Evolutionary conservation across 2,113 vertebrate species (phyloP).

Genomic region (Podarcis muralis): DNA sequence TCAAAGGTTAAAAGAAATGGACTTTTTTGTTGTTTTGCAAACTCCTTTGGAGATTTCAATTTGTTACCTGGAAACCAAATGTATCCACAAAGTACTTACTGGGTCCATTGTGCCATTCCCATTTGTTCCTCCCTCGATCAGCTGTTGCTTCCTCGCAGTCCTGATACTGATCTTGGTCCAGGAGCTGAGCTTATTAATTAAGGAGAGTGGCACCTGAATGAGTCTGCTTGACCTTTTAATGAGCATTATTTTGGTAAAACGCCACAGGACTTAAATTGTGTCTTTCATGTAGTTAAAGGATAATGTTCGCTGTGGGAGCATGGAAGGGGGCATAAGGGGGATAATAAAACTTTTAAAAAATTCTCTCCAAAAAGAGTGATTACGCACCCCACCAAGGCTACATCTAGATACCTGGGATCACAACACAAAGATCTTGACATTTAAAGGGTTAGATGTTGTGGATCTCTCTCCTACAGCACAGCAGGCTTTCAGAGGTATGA

Average conservation of each 20-base stretch:
- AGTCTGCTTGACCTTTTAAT: constrained; percentile 53
- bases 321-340: constrained; percentile 50
- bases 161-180: neutral
- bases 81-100: neutral
- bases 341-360: constrained; percentile 64
- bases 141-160: neutral
- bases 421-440: neutral
- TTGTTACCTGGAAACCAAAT: constrained; percentile 64
- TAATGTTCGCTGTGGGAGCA: constrained; percentile 43
- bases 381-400: constrained; percentile 51
- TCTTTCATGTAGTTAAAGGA: constrained; percentile 36
- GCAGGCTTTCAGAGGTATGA: neutral
- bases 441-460: neutral
- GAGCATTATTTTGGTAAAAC: constrained; percentile 50
- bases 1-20: constrained; percentile 49
- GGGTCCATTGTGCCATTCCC: neutral
- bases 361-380: constrained; percentile 43
- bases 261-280: constrained; percentile 42
- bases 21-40: constrained; percentile 49
- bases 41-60: constrained; percentile 53
- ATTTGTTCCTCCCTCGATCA: neutral
- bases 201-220: constrained; percentile 41
- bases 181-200: constrained; percentile 29
- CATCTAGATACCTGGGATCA: constrained; percentile 60
- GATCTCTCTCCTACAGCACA: neutral